Base-by-base conservation (phyloP, 2,888 invertebrate genomes). In the Crossocerus cetratus region DNA sequence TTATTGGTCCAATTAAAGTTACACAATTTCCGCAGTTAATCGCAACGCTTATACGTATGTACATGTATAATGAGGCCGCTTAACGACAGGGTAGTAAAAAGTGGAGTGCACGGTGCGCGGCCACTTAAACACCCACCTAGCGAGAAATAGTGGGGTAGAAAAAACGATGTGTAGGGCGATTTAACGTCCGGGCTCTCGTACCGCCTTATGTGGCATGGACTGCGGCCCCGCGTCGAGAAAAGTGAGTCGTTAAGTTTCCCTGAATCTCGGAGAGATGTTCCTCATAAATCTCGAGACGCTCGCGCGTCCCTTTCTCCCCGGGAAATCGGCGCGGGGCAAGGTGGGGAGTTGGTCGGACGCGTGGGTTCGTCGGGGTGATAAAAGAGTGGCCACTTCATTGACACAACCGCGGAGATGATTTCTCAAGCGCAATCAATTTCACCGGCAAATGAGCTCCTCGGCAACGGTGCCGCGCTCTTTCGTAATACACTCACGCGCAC, bases 381-480 rank as follows among this genome's bases (percentile, higher is more conserved):
- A 76, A 79, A 72, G 69, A n/a, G 54, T 8, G 58, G 32, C n/a
- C 3, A 54, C n/a, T 74, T 76, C 77, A 79, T 80, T 71, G 74
- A 72, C 67, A 67, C 32, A 53, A 32, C 53, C 55, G 14, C 22
- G 62, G 60, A 20, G 56, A 54, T 55, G 58, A 68, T 74, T 81
- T 78, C 81, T 56, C 60, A 74, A 74, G 64, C 54, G 20, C 69
- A 81, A 81, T 81, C 71, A 76, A 81, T 81, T 74, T 81, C 53
- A 74, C 63, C 71, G 69, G 55, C 22, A 67, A 75, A 80, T 64
- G 62, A 68, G 49, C 55, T 2, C 43, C 57, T 11, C 56, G 42
- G 55, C 69, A 80, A 77, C 73, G 63, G 80, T 54, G 74, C 56
- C 3, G 3, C 20, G 16, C 43, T 64, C 45, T 76, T 74, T 78